Evolutionary conservation across 2,888 invertebrate genomes (phyloP).

Genomic region (Anaspis maculata): DNA sequence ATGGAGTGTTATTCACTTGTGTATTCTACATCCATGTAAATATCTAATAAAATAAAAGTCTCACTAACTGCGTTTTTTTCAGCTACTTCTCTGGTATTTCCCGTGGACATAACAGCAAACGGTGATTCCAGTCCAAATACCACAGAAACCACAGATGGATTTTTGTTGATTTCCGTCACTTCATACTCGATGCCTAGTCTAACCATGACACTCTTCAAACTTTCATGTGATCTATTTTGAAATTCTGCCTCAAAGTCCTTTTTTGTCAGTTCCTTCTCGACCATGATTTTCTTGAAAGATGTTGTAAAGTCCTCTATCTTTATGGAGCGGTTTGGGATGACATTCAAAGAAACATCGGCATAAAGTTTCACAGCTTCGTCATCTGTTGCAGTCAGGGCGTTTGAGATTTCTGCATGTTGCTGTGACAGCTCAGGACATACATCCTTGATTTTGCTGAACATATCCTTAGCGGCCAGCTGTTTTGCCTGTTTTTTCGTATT

Average conservation of each 20-base stretch:
- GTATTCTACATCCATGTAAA: constrained; percentile 8
- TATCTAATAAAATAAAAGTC: constrained; percentile 3
- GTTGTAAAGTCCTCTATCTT: constrained; percentile 25
- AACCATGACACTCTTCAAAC: constrained; percentile 20
- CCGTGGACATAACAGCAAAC: constrained; percentile 20
- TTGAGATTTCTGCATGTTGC: constrained; percentile 12
- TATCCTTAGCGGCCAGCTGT: constrained; percentile 50
- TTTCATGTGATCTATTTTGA: constrained; percentile 6
- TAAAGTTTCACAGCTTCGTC: constrained; percentile 19
- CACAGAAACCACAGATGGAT: constrained; percentile 20
- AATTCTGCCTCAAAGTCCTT: constrained; percentile 19
- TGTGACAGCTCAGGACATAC: constrained; percentile 22
- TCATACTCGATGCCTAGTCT: constrained; percentile 21
- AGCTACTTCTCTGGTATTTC: constrained; percentile 6
- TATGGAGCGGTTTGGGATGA: constrained; percentile 22
- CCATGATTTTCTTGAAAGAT: constrained; percentile 26
- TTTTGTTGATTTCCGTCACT: constrained; percentile 19
- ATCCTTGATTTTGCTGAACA: constrained; percentile 31
- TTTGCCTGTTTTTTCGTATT: constrained; percentile 59
- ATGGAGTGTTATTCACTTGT: too few relatives aligned
- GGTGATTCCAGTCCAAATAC: constrained; percentile 27
- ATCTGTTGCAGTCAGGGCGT: constrained; percentile 18
- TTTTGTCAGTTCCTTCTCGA: constrained; percentile 18
- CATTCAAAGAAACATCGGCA: constrained; percentile 15
- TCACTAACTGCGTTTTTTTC: constrained; percentile 2